These are phyloP conservation scores for Epicauta chinensis DNA, from an alignment of 1,140 invertebrate genomes.

Conservation along the genomic window DNA sequence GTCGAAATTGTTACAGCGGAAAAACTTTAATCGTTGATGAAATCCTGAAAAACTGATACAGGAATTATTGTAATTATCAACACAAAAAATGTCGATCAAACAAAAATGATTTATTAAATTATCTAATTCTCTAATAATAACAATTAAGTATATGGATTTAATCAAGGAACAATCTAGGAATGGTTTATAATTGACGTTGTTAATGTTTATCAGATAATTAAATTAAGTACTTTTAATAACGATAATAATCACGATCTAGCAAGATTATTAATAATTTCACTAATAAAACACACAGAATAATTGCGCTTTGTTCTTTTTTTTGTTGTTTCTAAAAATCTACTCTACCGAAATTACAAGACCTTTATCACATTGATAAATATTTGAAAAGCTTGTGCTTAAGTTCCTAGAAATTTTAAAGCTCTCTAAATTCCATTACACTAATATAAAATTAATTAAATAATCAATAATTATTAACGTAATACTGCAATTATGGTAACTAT, in stretches of 20 bases:
- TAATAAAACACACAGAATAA: conserved; percentile 5
- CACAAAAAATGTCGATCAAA: too few relatives aligned
- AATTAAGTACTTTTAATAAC: conserved; percentile 8
- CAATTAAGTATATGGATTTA: not conserved
- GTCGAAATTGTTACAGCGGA: too few relatives aligned
- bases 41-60: too few relatives aligned
- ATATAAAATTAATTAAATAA: conserved; percentile 10
- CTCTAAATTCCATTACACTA: not conserved
- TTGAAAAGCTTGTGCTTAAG: too few relatives aligned
- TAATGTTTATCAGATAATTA: conserved; percentile 2
- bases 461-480: conserved; percentile 7
- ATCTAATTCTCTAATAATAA: conserved; percentile 3
- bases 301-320: conserved; percentile 13
- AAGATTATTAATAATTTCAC: conserved; percentile 8
- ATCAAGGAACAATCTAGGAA: conserved; percentile 9
- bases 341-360: too few relatives aligned
- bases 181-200: conserved; percentile 11
- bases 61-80: too few relatives aligned
- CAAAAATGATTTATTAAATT: too few relatives aligned
- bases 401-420: too few relatives aligned
- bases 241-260: conserved; percentile 6
- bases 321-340: too few relatives aligned
- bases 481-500: not conserved
- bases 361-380: too few relatives aligned
- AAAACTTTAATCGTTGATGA: too few relatives aligned